Percentiles rank a stretch among this genome's conserved stretches.
Evolutionary conservation across 2,797 vertebrate genomes (phyloP).

Genomic region (Mionectes olivaceus): DNA sequence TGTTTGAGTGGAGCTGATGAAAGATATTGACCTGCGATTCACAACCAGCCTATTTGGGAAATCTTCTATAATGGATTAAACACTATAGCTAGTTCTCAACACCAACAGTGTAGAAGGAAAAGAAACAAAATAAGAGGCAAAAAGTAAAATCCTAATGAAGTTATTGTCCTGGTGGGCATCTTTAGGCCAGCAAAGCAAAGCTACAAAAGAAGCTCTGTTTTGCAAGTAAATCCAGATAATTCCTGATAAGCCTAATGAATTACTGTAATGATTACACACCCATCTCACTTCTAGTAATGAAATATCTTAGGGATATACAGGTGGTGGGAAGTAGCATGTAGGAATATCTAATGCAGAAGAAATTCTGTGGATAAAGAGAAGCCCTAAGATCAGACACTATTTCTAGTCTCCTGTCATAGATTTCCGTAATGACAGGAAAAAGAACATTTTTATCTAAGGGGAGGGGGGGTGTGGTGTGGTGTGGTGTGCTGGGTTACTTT

Average conservation of each 20-base stretch:
- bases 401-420: neutral
- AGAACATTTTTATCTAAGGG: neutral
- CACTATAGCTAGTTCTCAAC: neutral
- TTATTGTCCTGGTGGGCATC: neutral
- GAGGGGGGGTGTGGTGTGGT: too few relatives aligned
- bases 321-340: neutral
- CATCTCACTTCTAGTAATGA: neutral
- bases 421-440: neutral
- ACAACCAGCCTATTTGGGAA: neutral
- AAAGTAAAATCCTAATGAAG: neutral
- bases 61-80: neutral
- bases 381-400: neutral
- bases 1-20: neutral
- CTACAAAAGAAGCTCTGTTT: neutral
- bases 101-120: neutral
- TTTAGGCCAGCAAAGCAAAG: neutral
- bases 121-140: neutral
- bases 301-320: neutral
- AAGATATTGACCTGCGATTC: accelerated
- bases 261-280: neutral
- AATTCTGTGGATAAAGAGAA: neutral
- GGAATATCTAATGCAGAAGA: neutral
- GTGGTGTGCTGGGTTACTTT: neutral
- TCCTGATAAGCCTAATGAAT: neutral
- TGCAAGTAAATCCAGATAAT: neutral